phyloP scores from a whole-genome alignment of 2,888 invertebrate genomes.

The Drosophila formosana region DNA sequence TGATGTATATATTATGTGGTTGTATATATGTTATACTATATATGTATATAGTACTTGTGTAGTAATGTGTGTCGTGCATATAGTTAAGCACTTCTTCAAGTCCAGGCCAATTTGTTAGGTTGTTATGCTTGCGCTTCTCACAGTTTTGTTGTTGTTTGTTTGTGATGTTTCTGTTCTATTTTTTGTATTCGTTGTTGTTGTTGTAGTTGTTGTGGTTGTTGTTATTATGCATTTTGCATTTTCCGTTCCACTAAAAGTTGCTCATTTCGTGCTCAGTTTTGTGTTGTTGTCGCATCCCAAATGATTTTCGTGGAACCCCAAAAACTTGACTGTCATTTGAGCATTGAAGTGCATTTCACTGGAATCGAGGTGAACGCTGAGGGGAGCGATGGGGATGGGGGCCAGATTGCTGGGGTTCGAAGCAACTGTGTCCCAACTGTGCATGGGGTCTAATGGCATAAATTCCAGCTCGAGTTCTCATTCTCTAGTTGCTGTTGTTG shows the following conservation, averaged over 20 bases:
- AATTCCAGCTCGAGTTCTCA: slow-evolving; percentile 27
- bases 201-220: slow-evolving; percentile 19
- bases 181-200: background rate
- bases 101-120: slow-evolving; percentile 47
- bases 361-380: slow-evolving; percentile 10
- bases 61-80: slow-evolving; percentile 31
- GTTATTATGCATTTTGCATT: slow-evolving; percentile 55
- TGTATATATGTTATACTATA: background rate
- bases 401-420: slow-evolving; percentile 2
- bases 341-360: slow-evolving; percentile 65
- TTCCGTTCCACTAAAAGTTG: slow-evolving; percentile 49
- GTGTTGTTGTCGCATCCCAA: slow-evolving; percentile 49
- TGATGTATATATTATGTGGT: background rate
- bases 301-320: slow-evolving; percentile 53
- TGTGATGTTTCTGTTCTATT: background rate
- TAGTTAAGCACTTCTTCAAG: slow-evolving; percentile 39
- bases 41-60: background rate
- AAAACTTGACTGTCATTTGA: slow-evolving; percentile 60
- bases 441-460: slow-evolving; percentile 56
- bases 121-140: slow-evolving; percentile 16
- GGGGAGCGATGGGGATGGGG: background rate
- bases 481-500: slow-evolving; percentile 19
- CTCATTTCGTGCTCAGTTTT: slow-evolving; percentile 33
- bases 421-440: slow-evolving; percentile 50
- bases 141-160: slow-evolving; percentile 42